A percentile compares a stretch with the other conserved stretches of the same genome.
phyloP scores from a whole-genome alignment of 2,797 vertebrate genomes.

The Lates japonicus region DNA sequence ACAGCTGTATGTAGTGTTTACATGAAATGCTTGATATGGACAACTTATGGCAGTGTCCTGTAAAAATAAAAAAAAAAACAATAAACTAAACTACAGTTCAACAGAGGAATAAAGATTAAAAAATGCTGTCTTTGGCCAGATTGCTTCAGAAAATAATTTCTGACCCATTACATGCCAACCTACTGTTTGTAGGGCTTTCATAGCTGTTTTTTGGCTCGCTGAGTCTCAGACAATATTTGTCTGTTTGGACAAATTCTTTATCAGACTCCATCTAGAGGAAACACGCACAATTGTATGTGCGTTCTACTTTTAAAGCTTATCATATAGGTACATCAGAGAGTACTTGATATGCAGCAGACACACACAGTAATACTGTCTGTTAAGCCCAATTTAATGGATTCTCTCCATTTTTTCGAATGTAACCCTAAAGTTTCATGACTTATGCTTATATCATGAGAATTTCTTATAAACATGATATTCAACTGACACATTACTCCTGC shows the following conservation, averaged over 20 bases:
- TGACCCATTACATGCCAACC: background rate
- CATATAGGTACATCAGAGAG: background rate
- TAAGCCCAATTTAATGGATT: background rate
- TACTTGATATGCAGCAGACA: background rate
- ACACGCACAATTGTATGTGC: background rate
- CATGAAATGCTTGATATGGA: background rate
- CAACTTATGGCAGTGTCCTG: background rate
- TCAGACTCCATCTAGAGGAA: background rate
- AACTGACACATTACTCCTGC: background rate
- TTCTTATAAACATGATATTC: background rate
- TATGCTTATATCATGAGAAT: background rate
- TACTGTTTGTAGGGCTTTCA: slow-evolving; percentile 7
- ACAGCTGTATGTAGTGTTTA: background rate
- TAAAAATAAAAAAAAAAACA: background rate
- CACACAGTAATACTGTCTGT: background rate
- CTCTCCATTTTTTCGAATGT: background rate
- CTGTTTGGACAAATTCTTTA: slow-evolving; percentile 3
- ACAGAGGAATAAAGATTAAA: background rate
- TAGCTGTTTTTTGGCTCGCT: slow-evolving; percentile 1
- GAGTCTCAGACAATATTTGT: background rate
- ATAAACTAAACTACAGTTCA: slow-evolving; percentile 8
- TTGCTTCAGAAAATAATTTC: background rate
- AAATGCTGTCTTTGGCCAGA: background rate
- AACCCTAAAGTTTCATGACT: background rate
- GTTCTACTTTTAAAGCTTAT: background rate